A percentile compares a stretch with the other conserved stretches of the same genome.
These are phyloP conservation scores for Stenodera caucasica DNA, from an alignment of 2,888 invertebrate genomes.

Conservation along the genomic window DNA sequence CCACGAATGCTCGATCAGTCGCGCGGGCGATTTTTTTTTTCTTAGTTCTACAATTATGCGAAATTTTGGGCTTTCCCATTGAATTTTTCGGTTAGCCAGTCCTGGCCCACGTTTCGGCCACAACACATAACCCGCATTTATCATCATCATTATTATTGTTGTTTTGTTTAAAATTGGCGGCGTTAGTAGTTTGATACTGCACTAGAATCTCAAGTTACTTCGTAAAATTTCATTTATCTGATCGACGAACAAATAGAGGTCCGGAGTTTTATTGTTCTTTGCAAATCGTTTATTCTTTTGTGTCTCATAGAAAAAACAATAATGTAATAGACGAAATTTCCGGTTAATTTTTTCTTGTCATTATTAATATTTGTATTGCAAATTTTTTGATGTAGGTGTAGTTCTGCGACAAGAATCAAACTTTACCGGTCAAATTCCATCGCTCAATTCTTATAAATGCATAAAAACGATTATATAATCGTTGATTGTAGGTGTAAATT, in stretches of 20 bases:
- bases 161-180: background rate
- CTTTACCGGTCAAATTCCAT: background rate
- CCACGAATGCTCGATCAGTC: no score
- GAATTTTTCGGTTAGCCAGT: no score
- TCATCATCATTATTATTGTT: background rate
- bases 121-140: slow-evolving; percentile 4
- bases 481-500: background rate
- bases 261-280: background rate
- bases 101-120: no score
- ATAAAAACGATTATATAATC: background rate
- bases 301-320: background rate
- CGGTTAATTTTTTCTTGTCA: background rate
- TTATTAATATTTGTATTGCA: background rate
- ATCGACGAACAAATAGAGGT: no score
- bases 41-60: no score
- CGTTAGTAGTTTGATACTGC: slow-evolving; percentile 47
- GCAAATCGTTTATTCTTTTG: background rate
- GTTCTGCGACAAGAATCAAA: background rate
- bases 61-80: no score
- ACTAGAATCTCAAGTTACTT: slow-evolving; percentile 43
- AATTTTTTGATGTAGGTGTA: slow-evolving; percentile 1
- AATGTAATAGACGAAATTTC: background rate
- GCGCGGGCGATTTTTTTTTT: no score
- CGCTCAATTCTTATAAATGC: background rate
- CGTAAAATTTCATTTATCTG: slow-evolving; percentile 42